Percentiles rank a stretch among this genome's conserved stretches.
Evolutionary conservation across 1,140 invertebrate genomes (phyloP).

Genomic region (Drosophila subpulchrella): DNA sequence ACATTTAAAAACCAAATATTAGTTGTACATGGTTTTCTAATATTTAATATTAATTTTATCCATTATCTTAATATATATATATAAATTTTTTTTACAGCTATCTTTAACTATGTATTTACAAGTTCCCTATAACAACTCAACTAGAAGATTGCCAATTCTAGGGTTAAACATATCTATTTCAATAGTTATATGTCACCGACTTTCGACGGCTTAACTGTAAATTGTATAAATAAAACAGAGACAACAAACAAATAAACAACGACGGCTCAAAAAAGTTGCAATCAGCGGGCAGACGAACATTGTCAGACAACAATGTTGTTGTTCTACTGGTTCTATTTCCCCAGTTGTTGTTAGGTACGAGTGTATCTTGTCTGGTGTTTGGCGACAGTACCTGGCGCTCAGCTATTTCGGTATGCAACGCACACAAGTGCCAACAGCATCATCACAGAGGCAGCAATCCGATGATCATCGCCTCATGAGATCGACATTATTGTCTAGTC

Average conservation of each 20-base stretch:
- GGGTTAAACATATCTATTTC: conserved; percentile 29
- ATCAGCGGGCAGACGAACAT: conserved; percentile 54
- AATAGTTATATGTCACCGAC: conserved; percentile 22
- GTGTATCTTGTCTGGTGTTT: conserved; percentile 41
- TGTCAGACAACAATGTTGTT: conserved; percentile 61
- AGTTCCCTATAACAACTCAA: too few relatives aligned
- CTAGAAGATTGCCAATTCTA: background rate
- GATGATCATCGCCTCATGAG: conserved; percentile 64
- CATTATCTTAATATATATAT: too few relatives aligned
- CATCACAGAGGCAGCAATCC: conserved; percentile 20
- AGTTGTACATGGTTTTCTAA: too few relatives aligned
- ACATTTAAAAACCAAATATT: too few relatives aligned
- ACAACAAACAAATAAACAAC: conserved; percentile 45
- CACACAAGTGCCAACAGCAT: conserved; percentile 72
- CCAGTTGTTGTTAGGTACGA: conserved; percentile 15
- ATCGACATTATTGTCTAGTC: conserved; percentile 70
- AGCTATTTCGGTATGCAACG: conserved; percentile 72
- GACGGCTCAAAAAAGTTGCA: conserved; percentile 44
- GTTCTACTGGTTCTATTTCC: conserved; percentile 46
- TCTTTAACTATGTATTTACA: too few relatives aligned
- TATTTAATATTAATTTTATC: too few relatives aligned
- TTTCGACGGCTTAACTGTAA: conserved; percentile 64
- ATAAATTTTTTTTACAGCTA: too few relatives aligned
- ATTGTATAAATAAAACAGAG: conserved; percentile 78
- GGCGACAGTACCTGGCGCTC: conserved; percentile 76